A percentile compares a stretch with the other conserved stretches of the same genome.
These are phyloP conservation scores for Typhlomys cinereus DNA, from an alignment of 2,113 vertebrate species.

Conservation along the genomic window DNA sequence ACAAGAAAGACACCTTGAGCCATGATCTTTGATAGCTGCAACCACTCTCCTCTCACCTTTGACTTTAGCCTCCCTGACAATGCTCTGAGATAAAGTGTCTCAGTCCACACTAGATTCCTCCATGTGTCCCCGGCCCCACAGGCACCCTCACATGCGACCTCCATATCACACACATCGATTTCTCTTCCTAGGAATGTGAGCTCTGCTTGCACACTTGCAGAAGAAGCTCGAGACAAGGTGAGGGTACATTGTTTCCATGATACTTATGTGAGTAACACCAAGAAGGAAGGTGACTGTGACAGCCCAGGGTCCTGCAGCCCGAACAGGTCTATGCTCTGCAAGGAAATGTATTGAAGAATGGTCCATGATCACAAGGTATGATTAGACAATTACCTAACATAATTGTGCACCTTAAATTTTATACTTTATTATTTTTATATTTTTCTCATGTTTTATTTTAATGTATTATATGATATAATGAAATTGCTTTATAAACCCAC, in stretches of 20 bases:
- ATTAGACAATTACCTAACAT: not conserved
- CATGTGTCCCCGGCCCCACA: not conserved
- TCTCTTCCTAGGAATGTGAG: constrained; percentile 16
- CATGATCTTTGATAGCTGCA: not conserved
- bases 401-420: constrained; percentile 16
- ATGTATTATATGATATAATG: not conserved
- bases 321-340: not conserved
- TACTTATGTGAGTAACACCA: not conserved
- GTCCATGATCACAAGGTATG: not conserved
- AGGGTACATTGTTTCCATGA: not conserved
- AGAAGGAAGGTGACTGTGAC: not conserved
- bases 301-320: not conserved
- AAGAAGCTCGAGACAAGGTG: constrained; percentile 3
- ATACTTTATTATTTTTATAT: not conserved
- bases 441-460: not conserved
- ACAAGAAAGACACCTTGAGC: not conserved
- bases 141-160: not conserved
- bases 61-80: not conserved
- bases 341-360: not conserved
- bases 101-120: not conserved
- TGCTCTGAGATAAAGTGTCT: not conserved
- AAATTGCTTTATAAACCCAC: no score
- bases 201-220: not conserved
- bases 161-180: not conserved
- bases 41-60: not conserved